Percentiles rank a stretch among this genome's conserved stretches.
These are phyloP conservation scores for Dasypus novemcinctus DNA, from an alignment of 2,113 vertebrate species.

Conservation along the genomic window DNA sequence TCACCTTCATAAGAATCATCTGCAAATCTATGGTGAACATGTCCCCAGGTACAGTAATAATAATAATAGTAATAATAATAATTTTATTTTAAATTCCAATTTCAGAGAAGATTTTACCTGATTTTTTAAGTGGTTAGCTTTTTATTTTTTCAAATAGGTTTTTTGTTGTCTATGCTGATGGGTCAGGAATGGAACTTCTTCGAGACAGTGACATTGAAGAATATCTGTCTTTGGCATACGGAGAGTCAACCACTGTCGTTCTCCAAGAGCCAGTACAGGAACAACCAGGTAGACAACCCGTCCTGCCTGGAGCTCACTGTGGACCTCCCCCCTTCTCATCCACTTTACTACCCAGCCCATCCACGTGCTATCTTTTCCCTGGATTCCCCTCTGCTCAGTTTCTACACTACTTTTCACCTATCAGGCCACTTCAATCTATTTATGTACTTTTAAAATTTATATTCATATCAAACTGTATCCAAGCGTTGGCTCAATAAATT, in stretches of 20 bases:
- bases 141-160: slow-evolving; percentile 84
- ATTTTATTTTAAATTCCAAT: not conserved
- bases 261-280: slow-evolving; percentile 89
- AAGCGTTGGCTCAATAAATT: not conserved
- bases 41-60: slow-evolving; percentile 86
- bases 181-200: slow-evolving; percentile 94
- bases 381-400: not conserved
- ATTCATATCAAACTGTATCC: not conserved
- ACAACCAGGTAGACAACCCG: slow-evolving; percentile 78
- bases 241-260: slow-evolving; percentile 84
- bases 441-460: not conserved
- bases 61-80: not conserved
- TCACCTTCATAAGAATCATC: slow-evolving; percentile 60
- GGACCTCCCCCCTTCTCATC: fast-evolving
- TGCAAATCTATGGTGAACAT: slow-evolving; percentile 80
- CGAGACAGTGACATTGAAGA: slow-evolving; percentile 83
- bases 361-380: fast-evolving
- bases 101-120: not conserved
- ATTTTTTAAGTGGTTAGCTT: not conserved
- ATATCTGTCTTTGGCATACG: slow-evolving; percentile 80
- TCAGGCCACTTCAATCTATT: not conserved
- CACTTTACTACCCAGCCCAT: fast-evolving
- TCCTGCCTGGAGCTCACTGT: not conserved
- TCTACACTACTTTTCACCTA: not conserved
- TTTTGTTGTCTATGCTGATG: slow-evolving; percentile 88